Evolutionary conservation across 2,113 vertebrate genomes (phyloP), one percentile per base, ranked within the genome.

Genomic region (Scolopax mira): DNA sequence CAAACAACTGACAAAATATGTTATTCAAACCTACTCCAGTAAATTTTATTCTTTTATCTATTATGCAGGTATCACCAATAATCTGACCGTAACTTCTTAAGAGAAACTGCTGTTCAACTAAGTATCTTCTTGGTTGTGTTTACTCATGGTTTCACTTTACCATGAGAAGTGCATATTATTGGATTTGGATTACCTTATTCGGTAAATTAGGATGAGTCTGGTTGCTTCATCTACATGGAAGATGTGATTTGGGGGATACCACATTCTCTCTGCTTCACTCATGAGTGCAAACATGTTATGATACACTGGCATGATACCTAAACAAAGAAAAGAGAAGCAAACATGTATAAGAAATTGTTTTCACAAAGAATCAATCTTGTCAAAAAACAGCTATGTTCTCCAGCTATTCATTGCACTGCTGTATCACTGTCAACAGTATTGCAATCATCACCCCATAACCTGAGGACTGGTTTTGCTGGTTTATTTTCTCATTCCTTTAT

Each of bases 171-270:
- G 10, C 7, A 1, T 23, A 73, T 75, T 7, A 74, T 51, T 48
- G 69, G 33, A 79, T 41, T 84, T 48, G 64, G 7, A 79, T 85
- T 97, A 97, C 96, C 96, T 99, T 97, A 99, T 97, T 96, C 99
- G 98, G 95, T 99, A 99, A 71, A 99, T 97, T 51, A 99, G 80
- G 33, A 13, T 97, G 91, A 99, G 98, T 60, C 87, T 98, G 72
- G 97, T 94, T 79, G 98, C 90, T 67, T 98, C 98, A 80, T 99
- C 97, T 80, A 99, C 48, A 71, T 99, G 99, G 93, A 99, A 99
- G 97, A 99, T 90, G 88, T 99, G 98, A 96, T 99, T 99, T 62
- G 99, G 99, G 11, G 99, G 98, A 91, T 99, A 99, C 99, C 99
- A 99, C 62, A 98, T 97, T 67, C 98, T 97, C 72, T 99, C 99